These are phyloP conservation scores for Urocynchramus pylzowi DNA, from an alignment of 2,113 vertebrate species.

Conservation along the genomic window DNA sequence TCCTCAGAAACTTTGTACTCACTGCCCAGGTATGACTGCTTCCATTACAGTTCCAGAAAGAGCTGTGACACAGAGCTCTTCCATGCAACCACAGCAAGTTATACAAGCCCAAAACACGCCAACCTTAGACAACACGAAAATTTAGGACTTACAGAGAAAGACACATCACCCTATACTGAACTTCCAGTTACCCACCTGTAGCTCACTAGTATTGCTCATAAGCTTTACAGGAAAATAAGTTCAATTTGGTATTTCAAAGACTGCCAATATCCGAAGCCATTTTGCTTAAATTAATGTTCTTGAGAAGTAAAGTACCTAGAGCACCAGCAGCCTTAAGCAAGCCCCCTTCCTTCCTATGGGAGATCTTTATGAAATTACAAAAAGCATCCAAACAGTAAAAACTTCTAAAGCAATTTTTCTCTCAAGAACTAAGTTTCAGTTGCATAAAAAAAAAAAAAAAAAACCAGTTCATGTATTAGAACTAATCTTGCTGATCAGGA, in stretches of 20 bases:
- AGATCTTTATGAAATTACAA: background rate
- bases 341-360: background rate
- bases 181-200: background rate
- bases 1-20: background rate
- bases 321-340: background rate
- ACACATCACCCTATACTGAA: background rate
- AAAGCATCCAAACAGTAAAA: background rate
- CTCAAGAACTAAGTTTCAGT: background rate
- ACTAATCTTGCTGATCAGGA: background rate
- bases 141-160: background rate
- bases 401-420: background rate
- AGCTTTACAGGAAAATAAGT: background rate
- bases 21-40: background rate
- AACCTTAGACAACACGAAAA: background rate
- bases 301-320: background rate
- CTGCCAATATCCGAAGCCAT: background rate
- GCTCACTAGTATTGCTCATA: background rate
- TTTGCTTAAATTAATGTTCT: background rate
- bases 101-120: background rate
- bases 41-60: background rate
- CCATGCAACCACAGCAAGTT: background rate
- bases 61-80: background rate
- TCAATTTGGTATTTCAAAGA: background rate
- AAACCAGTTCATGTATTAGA: background rate
- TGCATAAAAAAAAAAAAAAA: background rate